Conservation (phyloP, 2,113 vertebrate species). For the Craseonycteris thonglongyai region DNA sequence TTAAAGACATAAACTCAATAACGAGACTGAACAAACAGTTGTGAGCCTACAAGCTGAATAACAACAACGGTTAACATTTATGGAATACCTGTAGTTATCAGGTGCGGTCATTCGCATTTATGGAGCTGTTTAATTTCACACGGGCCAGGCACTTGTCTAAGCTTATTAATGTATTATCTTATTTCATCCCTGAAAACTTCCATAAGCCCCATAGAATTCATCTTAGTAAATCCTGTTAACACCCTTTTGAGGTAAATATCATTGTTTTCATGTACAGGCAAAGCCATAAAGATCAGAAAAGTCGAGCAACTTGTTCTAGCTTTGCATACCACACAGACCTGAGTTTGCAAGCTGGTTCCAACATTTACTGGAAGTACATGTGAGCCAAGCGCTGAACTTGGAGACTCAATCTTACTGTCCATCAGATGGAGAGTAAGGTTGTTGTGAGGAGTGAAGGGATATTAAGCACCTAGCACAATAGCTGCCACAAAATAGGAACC, state of each 20-base stretch:
- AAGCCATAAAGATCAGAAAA: neutral
- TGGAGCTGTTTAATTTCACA: neutral
- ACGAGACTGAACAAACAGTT: constrained; percentile 8
- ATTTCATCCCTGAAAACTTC: neutral
- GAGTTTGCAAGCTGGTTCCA: neutral
- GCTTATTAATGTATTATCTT: neutral
- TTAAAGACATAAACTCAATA: neutral
- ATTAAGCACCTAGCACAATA: neutral
- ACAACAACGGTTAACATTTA: neutral
- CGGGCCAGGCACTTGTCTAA: neutral
- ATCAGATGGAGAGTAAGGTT: neutral
- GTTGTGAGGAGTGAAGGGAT: neutral
- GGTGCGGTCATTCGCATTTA: neutral
- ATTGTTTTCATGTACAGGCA: neutral
- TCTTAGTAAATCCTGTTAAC: neutral
- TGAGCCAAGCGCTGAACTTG: neutral
- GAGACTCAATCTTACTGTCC: neutral
- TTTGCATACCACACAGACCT: neutral
- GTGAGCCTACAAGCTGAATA: neutral
- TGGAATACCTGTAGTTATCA: constrained; percentile 3
- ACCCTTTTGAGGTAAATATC: neutral
- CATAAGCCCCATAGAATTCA: neutral
- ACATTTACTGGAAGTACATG: neutral
- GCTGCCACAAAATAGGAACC: neutral
- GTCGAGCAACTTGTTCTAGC: neutral